Base-by-base conservation (phyloP, 2,888 invertebrate genomes). In the Hyalella azteca region DNA sequence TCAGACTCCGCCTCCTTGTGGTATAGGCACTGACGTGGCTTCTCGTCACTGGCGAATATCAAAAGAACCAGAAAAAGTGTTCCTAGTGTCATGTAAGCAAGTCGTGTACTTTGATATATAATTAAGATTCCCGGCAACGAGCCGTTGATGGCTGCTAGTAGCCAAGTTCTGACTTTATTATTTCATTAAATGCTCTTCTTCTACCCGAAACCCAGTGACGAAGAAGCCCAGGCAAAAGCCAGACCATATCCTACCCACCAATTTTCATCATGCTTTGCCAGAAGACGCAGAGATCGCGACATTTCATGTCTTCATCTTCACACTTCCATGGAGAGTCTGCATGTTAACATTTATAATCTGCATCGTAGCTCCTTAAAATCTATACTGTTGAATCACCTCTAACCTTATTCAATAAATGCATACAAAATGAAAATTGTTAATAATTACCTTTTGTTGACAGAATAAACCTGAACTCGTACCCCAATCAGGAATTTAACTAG, bases 1-100 rank as follows among this genome's bases (percentile, higher is more conserved):
- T 66, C 66, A 66, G 66, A 66, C 66, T 66, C 66, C 66, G 66
- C 66, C 66, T 36, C 66, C 66, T 36, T 66, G 66, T 66, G 66
- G 66, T 66, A 66, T 66, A 15, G 66, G 66, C 66, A 36, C 36
- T 66, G 66, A 66, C 66, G 66, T 66, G 66, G 66, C 66, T 36
- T 36, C 66, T 66, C 36, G 66, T 36, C 15, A 66, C 66, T 66
- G 66, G 66, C 39, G 66, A 66, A 66, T 66, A 36, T 66, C 36
- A 29, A 66, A 36, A n/a, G 7, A 66, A n/a, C 66, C 19, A 36
- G 32, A 66, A 3, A 66, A 66, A 66, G n/a, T 29, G 5, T 32
- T 29, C 4, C 26, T 2, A 19, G 39, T 11, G 36, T 36, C 29
- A n/a, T 15, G 39, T 7, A 36, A 36, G 66, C 3, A 36, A 66